Evolutionary conservation across 2,113 vertebrate genomes (phyloP), one percentile per base, ranked within the genome.

Genomic region (Cephalopholis sonnerati): DNA sequence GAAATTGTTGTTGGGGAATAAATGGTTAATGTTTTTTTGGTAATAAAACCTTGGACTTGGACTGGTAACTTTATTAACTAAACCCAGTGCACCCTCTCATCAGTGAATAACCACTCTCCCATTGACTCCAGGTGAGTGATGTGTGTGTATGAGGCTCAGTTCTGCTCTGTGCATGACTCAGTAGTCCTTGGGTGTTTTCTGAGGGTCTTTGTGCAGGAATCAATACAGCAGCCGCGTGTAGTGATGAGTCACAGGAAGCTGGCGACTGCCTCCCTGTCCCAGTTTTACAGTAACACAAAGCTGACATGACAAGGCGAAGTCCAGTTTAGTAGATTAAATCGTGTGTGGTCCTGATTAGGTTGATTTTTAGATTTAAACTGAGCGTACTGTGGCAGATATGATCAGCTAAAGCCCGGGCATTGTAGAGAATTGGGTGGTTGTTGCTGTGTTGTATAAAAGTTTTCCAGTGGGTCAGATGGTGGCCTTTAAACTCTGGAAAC

Each of bases 211-310:
- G 58, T 82, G 73, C 70, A 62, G 48, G 65, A 79, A 74, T 87
- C 11, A 24, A 69, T 51, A 36, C 18, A 24, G 29, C 20, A 1
- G 41, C 22, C 7, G 17, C 29, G 58, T 64, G 20, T 83, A 83
- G 50, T 83, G 81, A 72, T 89, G 87, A 89, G 64, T 91, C 89
- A 82, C 61, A 79, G 67, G 61, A 81, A 84, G 63, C 67, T 55
- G 63, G 84, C 41, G 27, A 77, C 77, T 55, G 76, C 64, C 51
- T 67, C 50, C 39, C 67, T 75, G 80, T 86, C 79, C 80, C 73
- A 77, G 41, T 86, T 86, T 89, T 81, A 82, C 67, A 67, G 46
- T 48, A 32, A 17, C 8, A 24, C 41, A 64, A 27, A 72, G 54
- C 63, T 76, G 62, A 73, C 82, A 68, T 29, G 50, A 78, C 57